phyloP scores from a whole-genome alignment of 2,888 invertebrate genomes.

The Mantis religiosa region DNA sequence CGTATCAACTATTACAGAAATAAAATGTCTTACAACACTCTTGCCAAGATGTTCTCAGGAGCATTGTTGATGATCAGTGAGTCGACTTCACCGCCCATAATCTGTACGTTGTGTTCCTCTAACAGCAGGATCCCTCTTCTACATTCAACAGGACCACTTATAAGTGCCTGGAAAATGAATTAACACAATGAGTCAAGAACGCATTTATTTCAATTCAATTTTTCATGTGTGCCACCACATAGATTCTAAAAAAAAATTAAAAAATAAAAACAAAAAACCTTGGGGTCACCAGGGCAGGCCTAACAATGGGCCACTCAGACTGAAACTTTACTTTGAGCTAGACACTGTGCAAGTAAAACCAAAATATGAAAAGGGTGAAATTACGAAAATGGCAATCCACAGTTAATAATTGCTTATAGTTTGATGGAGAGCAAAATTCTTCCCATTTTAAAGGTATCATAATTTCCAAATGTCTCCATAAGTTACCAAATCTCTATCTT shows the following conservation, averaged over 20 bases:
- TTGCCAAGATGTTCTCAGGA: slow-evolving; percentile 56
- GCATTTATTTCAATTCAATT: neutral
- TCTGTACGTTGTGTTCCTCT: slow-evolving; percentile 54
- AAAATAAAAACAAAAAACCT: neutral
- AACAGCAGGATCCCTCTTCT: slow-evolving; percentile 65
- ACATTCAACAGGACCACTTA: slow-evolving; percentile 67
- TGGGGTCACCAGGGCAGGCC: no score
- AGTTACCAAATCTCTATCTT: no score
- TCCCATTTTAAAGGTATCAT: no score
- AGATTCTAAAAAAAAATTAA: neutral
- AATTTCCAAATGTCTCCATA: no score
- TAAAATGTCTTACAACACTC: slow-evolving; percentile 46
- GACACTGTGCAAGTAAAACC: no score
- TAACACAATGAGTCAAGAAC: neutral
- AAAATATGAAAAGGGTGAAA: no score
- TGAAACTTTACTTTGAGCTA: no score
- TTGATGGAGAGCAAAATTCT: no score
- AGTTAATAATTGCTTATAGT: no score
- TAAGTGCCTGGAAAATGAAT: slow-evolving; percentile 52
- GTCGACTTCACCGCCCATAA: slow-evolving; percentile 72
- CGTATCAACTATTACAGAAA: no score
- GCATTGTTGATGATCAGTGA: slow-evolving; percentile 55
- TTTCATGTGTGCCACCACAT: neutral
- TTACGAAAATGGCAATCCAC: no score
- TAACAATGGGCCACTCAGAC: no score